Evolutionary conservation across 37 sponge, comb jelly and placozoan species (phyloP).

Genomic region (Ephydatia muelleri): DNA sequence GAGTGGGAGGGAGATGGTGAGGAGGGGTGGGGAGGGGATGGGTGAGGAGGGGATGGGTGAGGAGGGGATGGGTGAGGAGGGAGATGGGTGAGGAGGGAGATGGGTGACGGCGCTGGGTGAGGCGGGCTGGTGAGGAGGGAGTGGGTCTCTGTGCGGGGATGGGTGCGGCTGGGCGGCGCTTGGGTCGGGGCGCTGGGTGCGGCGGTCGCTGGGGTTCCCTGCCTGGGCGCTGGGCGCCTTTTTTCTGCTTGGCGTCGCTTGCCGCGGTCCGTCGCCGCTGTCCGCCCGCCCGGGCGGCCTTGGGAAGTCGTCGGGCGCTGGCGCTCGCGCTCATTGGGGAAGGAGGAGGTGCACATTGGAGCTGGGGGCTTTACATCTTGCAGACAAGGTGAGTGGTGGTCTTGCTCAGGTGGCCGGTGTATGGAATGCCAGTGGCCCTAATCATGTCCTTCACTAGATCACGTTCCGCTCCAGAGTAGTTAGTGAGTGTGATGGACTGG

Average conservation of each 20-base stretch:
- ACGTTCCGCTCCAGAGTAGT: constrained; percentile 81
- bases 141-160: neutral
- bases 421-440: constrained; percentile 75
- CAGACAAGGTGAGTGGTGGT: constrained; percentile 78
- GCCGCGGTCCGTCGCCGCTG: neutral
- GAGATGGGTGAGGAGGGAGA: neutral
- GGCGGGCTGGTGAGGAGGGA: neutral
- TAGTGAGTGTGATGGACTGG: constrained; percentile 75
- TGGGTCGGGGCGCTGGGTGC: neutral
- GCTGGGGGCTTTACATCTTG: constrained; percentile 34
- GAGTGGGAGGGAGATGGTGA: no score
- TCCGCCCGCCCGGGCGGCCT: neutral
- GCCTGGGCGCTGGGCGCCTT: neutral
- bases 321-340: neutral
- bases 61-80: neutral
- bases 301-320: neutral
- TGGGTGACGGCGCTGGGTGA: no score
- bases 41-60: neutral
- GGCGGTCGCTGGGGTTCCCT: neutral
- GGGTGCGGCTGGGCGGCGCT: neutral
- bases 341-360: neutral
- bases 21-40: neutral
- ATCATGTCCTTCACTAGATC: constrained; percentile 85
- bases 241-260: neutral
- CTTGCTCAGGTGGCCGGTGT: constrained; percentile 80